Percentiles rank a stretch among this genome's conserved stretches.
Evolutionary conservation across 2,113 vertebrate species (phyloP).

Genomic region (Neotragus pygmaeus): DNA sequence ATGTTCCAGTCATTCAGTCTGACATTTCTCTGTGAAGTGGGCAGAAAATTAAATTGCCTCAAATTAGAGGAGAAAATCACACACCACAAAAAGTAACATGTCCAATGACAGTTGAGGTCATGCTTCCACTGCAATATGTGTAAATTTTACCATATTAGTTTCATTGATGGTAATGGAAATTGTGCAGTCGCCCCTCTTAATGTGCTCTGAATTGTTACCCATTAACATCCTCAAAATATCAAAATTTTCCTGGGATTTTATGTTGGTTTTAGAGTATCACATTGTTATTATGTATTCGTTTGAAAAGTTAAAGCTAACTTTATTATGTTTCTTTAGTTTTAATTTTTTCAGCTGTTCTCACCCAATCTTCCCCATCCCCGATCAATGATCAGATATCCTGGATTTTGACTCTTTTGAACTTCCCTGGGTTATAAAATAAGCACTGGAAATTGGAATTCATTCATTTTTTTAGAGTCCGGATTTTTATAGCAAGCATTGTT

Average conservation of each 20-base stretch:
- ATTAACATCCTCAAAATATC: constrained; percentile 35
- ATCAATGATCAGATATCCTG: background rate
- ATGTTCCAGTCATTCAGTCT: constrained; percentile 47
- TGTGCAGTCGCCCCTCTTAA: background rate
- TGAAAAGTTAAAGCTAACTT: background rate
- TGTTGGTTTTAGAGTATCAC: background rate
- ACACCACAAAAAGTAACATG: constrained; percentile 47
- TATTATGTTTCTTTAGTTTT: background rate
- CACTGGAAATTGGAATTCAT: background rate
- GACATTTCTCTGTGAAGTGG: constrained; percentile 72
- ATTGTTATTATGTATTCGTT: background rate
- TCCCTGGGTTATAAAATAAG: background rate
- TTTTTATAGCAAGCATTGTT: background rate
- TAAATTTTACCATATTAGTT: constrained; percentile 35
- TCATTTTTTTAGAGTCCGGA: background rate
- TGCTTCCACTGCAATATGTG: constrained; percentile 16
- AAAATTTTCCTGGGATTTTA: constrained; percentile 21
- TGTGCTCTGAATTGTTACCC: background rate
- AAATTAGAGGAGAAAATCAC: constrained; percentile 63
- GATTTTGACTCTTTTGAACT: background rate
- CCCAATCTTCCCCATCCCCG: accelerated
- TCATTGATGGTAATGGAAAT: constrained; percentile 20
- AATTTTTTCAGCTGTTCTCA: background rate
- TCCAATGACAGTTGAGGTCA: constrained; percentile 46
- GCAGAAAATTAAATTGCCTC: constrained; percentile 70